Conservation (phyloP, 2,888 invertebrate species). For the Meloe dianella region DNA sequence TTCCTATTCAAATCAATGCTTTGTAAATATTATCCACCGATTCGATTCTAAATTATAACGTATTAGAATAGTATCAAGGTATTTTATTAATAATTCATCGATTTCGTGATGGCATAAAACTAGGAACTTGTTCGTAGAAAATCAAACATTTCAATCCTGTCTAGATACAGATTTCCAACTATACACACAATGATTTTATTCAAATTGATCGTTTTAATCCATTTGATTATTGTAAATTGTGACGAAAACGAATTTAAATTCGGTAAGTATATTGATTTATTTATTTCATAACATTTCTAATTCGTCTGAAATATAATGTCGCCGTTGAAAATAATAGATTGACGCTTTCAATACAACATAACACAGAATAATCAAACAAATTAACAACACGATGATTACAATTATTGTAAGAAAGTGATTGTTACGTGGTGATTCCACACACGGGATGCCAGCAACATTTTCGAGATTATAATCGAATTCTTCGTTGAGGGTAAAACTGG, state of each 20-base stretch:
- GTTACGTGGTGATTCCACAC: constrained; percentile 34
- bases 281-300: constrained; percentile 44
- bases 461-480: constrained; percentile 47
- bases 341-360: constrained; percentile 37
- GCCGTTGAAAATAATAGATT: constrained; percentile 45
- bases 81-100: constrained; percentile 41
- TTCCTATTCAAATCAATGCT: constrained; percentile 38
- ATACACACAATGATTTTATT: not conserved
- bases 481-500: constrained; percentile 50
- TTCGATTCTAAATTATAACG: constrained; percentile 30
- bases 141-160: not conserved
- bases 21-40: constrained; percentile 37
- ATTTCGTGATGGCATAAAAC: constrained; percentile 34
- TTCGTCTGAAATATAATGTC: constrained; percentile 50
- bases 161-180: not conserved
- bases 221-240: not conserved
- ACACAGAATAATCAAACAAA: constrained; percentile 31
- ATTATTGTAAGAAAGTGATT: constrained; percentile 22
- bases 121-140: constrained; percentile 11
- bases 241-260: not conserved
- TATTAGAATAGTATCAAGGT: constrained; percentile 33
- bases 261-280: constrained; percentile 11
- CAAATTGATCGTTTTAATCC: constrained; percentile 10
- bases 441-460: constrained; percentile 56
- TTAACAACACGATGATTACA: constrained; percentile 28